A percentile compares a stretch with the other conserved stretches of the same genome.
Conservation (phyloP, 1,140 invertebrate species). For the Neotoxoptera formosana region DNA sequence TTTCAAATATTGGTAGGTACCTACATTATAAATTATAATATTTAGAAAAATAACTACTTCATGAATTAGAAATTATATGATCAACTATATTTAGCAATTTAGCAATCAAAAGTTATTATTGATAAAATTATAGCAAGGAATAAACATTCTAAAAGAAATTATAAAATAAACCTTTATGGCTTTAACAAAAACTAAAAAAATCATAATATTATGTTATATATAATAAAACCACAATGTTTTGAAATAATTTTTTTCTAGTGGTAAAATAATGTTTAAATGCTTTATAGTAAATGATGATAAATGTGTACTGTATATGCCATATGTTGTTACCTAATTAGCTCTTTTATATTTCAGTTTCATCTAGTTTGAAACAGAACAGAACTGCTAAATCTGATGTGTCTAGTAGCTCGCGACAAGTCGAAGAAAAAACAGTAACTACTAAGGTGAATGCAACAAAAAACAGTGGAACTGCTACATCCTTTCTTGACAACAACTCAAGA, state of each 20-base stretch:
- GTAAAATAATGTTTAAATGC: neutral
- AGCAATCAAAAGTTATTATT: neutral
- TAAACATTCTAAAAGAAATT: neutral
- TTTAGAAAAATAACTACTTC: neutral
- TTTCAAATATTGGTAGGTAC: neutral
- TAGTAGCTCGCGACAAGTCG: neutral
- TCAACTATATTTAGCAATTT: neutral
- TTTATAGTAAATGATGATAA: too few relatives aligned
- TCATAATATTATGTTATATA: too few relatives aligned
- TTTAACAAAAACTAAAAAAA: neutral
- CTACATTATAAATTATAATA: neutral
- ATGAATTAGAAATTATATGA: neutral
- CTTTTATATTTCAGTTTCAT: conserved; percentile 60
- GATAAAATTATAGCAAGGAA: neutral
- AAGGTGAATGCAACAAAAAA: conserved; percentile 23
- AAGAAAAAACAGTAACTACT: conserved; percentile 23
- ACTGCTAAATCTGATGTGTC: conserved; percentile 35
- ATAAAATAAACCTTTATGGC: neutral
- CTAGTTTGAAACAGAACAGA: conserved; percentile 60
- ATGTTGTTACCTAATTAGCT: too few relatives aligned
- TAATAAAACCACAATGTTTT: neutral
- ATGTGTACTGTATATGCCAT: too few relatives aligned
- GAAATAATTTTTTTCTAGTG: neutral
- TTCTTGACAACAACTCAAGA: conserved; percentile 73
- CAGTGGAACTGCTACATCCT: conserved; percentile 62